These are phyloP conservation scores for Pocillopora meandrina DNA, from an alignment of 92 coral and sea anemone species.

Conservation along the genomic window DNA sequence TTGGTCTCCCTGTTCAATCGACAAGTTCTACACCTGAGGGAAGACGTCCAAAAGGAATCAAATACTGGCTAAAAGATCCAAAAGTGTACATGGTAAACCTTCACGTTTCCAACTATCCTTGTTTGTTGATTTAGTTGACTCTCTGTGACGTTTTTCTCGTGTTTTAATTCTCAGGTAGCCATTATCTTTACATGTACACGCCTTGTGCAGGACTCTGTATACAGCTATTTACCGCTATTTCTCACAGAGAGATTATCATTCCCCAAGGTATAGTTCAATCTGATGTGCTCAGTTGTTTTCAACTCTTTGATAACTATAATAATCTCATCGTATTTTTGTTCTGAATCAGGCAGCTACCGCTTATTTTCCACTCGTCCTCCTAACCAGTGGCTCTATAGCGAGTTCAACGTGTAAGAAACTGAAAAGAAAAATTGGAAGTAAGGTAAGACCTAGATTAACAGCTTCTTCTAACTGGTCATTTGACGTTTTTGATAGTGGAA, in stretches of 20 bases:
- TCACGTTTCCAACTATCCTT: background rate
- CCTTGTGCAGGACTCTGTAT: background rate
- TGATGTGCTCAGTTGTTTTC: background rate
- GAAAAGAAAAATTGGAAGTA: background rate
- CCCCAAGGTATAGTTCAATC: background rate
- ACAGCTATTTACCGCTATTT: background rate
- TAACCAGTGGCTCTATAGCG: background rate
- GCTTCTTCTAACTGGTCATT: background rate
- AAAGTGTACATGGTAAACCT: background rate
- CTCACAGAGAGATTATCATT: background rate
- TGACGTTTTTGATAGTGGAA: too few species aligned
- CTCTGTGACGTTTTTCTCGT: background rate
- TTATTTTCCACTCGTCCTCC: slow-evolving; percentile 8
- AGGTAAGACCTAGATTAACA: background rate
- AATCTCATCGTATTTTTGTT: too few species aligned
- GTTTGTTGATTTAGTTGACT: background rate
- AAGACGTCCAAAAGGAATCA: background rate
- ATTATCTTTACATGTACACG: slow-evolving; percentile 12
- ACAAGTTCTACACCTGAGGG: background rate
- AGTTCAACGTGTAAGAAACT: background rate
- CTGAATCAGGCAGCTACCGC: slow-evolving; percentile 1
- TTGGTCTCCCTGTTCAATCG: background rate
- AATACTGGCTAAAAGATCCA: slow-evolving; percentile 10
- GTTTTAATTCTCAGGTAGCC: background rate
- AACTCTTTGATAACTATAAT: too few species aligned